Conservation (phyloP, 1,140 invertebrate species). For the Lasioglossum baleicum region DNA sequence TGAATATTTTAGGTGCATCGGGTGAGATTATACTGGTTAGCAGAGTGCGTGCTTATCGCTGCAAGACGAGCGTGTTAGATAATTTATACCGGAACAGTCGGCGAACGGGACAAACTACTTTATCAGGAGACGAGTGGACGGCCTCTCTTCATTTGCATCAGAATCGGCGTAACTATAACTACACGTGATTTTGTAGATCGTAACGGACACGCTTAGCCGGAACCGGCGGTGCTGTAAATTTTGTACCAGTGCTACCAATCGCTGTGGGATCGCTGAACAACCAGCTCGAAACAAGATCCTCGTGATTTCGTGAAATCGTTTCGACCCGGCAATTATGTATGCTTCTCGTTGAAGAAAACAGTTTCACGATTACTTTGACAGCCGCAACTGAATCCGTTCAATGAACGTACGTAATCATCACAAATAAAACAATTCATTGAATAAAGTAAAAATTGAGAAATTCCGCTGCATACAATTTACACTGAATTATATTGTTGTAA, state of each 20-base stretch:
- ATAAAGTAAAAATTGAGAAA: too few species aligned
- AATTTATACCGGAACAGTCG: constrained; percentile 52
- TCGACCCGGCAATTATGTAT: too few species aligned
- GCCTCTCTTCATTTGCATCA: constrained; percentile 54
- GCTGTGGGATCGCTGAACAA: neutral
- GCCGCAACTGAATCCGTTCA: too few species aligned
- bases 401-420: too few species aligned
- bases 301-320: neutral
- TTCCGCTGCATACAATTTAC: too few species aligned
- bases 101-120: constrained; percentile 58
- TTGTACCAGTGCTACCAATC: neutral
- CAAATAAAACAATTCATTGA: too few species aligned
- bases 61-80: constrained; percentile 46
- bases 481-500: too few species aligned
- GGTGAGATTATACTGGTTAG: neutral
- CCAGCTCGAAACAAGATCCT: neutral
- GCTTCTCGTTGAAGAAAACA: too few species aligned
- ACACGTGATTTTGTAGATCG: constrained; percentile 57
- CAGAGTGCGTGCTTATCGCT: constrained; percentile 43
- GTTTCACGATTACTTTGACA: too few species aligned
- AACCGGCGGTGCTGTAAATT: constrained; percentile 3
- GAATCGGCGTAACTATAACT: constrained; percentile 61
- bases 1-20: too few species aligned
- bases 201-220: constrained; percentile 35
- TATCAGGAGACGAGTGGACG: constrained; percentile 42